Conservation (phyloP, 2,888 invertebrate species). For the Diachrysia chrysitis region DNA sequence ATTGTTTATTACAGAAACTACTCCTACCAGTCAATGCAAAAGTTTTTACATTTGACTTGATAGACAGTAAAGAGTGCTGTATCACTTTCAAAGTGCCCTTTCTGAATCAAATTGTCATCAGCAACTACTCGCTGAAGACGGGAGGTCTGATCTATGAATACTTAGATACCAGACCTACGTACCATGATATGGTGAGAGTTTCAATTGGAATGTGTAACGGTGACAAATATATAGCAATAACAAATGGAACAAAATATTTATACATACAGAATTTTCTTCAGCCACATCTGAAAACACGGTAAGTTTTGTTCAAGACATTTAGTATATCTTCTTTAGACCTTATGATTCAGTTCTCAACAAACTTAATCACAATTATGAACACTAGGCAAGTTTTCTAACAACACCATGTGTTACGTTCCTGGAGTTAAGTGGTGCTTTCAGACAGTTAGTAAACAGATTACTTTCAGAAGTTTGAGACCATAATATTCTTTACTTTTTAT, state of each 20-base stretch:
- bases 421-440: too few relatives aligned
- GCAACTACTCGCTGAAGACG: conserved; percentile 73
- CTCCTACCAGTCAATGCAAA: conserved; percentile 64
- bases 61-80: conserved; percentile 79
- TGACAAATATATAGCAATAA: conserved; percentile 79
- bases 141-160: conserved; percentile 71
- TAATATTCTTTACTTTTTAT: too few relatives aligned
- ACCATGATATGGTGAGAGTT: conserved; percentile 68
- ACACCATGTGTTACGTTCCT: too few relatives aligned
- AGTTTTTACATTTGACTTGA: conserved; percentile 78
- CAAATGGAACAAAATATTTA: conserved; percentile 77
- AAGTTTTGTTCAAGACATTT: conserved; percentile 51
- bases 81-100: conserved; percentile 63
- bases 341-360: background rate
- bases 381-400: too few relatives aligned
- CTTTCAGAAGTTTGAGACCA: too few relatives aligned
- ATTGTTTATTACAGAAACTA: conserved; percentile 71
- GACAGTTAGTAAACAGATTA: too few relatives aligned
- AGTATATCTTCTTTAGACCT: background rate
- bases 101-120: conserved; percentile 59
- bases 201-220: conserved; percentile 80
- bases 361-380: too few relatives aligned
- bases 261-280: conserved; percentile 78
- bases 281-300: conserved; percentile 73
- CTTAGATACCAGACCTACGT: conserved; percentile 41